phyloP scores from a whole-genome alignment of 1,140 invertebrate genomes.

The Drosophila kepulauana region DNA sequence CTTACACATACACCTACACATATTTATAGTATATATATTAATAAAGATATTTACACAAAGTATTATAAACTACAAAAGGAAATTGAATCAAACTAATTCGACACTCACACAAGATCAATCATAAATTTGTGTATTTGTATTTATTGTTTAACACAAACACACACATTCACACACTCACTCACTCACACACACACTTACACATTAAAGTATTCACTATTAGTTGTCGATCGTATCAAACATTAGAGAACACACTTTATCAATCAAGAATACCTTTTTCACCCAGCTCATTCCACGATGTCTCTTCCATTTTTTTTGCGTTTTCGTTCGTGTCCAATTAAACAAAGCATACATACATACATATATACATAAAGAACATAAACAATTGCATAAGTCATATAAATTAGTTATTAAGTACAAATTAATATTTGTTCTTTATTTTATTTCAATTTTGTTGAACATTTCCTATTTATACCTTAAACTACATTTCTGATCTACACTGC shows the following conservation, averaged over 20 bases:
- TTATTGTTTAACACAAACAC: constrained; percentile 22
- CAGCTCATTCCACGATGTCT: background rate
- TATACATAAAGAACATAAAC: constrained; percentile 14
- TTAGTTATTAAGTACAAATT: constrained; percentile 20
- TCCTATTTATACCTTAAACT: constrained; percentile 1
- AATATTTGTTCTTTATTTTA: constrained; percentile 1
- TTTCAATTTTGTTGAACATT: constrained; percentile 6
- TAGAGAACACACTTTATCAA: background rate
- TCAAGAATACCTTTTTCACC: background rate
- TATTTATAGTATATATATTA: constrained; percentile 22
- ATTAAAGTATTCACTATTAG: background rate
- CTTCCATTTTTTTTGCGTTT: background rate
- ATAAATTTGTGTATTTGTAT: constrained; percentile 21
- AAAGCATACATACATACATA: constrained; percentile 22
- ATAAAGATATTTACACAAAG: constrained; percentile 14
- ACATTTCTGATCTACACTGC: background rate
- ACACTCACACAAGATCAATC: background rate
- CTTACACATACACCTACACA: constrained; percentile 9
- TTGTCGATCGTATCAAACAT: background rate
- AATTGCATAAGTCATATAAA: constrained; percentile 36
- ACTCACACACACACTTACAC: constrained; percentile 5
- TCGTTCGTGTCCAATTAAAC: background rate
- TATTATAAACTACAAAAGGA: constrained; percentile 6
- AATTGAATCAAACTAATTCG: constrained; percentile 23
- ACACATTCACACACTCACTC: constrained; percentile 5